These are phyloP conservation scores for Varecia variegata DNA, from an alignment of 2,797 vertebrate species.

Conservation along the genomic window DNA sequence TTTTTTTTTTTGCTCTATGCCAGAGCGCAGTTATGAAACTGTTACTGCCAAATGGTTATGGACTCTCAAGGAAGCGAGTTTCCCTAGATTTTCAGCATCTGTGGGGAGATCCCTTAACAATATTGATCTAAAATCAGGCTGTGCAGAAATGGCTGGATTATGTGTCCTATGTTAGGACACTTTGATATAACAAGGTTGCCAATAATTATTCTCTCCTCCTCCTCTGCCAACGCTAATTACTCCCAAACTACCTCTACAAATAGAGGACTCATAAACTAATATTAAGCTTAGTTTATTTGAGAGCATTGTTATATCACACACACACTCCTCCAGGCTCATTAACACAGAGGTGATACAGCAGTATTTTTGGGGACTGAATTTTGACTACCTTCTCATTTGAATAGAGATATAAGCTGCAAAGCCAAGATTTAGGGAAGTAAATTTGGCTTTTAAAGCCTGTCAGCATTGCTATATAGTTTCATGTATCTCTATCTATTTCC, in stretches of 20 bases:
- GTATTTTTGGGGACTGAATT: not conserved
- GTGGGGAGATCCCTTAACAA: not conserved
- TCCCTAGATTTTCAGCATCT: not conserved
- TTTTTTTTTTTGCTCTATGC: not conserved
- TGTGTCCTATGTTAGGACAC: not conserved
- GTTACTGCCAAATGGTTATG: not conserved
- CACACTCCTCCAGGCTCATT: not conserved
- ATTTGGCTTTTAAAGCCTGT: not conserved
- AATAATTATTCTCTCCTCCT: not conserved
- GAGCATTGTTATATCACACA: not conserved
- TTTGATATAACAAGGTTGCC: not conserved
- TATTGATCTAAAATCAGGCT: not conserved
- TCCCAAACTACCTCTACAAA: slow-evolving; percentile 35
- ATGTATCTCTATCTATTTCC: not conserved
- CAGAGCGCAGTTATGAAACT: not conserved
- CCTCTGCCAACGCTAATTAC: not conserved
- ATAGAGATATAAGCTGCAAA: slow-evolving; percentile 32
- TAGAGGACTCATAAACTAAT: not conserved
- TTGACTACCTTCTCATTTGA: not conserved
- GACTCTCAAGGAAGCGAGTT: not conserved
- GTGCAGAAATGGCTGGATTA: not conserved
- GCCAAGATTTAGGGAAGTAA: slow-evolving; percentile 25
- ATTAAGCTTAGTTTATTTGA: slow-evolving; percentile 15
- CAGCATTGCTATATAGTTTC: not conserved
- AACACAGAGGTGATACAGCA: slow-evolving; percentile 1